phyloP scores from a whole-genome alignment of 2,888 invertebrate species.

The Yponomeuta sedellus region DNA sequence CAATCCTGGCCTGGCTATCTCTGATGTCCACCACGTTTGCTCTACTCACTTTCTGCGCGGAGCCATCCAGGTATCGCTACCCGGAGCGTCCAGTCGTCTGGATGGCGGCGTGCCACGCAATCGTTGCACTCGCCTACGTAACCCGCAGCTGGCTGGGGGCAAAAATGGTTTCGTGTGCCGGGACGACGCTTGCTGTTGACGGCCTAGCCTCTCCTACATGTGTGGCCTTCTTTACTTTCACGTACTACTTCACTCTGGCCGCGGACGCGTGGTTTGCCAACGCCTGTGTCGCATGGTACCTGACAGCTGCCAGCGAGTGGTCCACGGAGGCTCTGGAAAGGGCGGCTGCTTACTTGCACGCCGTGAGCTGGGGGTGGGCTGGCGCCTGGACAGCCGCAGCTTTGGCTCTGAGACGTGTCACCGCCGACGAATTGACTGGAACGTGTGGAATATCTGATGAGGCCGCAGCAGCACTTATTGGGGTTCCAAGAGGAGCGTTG shows the following conservation, averaged over 20 bases:
- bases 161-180: conserved; percentile 49
- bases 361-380: conserved; percentile 92
- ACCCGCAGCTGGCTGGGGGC: conserved; percentile 79
- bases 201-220: conserved; percentile 77
- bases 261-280: conserved; percentile 92
- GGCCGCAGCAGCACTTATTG: conserved; percentile 78
- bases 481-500: conserved; percentile 78
- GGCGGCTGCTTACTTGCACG: conserved; percentile 89
- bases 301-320: conserved; percentile 95
- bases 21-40: conserved; percentile 89
- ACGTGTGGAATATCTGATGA: conserved; percentile 84
- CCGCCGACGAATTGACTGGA: conserved; percentile 87
- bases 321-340: conserved; percentile 93
- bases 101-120: conserved; percentile 90
- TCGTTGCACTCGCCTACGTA: conserved; percentile 85
- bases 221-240: conserved; percentile 83
- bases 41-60: conserved; percentile 90
- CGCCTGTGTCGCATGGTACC: conserved; percentile 91
- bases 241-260: conserved; percentile 87
- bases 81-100: conserved; percentile 95
- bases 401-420: conserved; percentile 85
- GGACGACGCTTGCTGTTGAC: conserved; percentile 60
- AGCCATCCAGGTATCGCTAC: conserved; percentile 92
- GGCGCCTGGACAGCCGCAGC: conserved; percentile 90
- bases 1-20: conserved; percentile 85